Evolutionary conservation across 1,140 invertebrate species (phyloP).

Genomic region (Diorhabda carinulata): DNA sequence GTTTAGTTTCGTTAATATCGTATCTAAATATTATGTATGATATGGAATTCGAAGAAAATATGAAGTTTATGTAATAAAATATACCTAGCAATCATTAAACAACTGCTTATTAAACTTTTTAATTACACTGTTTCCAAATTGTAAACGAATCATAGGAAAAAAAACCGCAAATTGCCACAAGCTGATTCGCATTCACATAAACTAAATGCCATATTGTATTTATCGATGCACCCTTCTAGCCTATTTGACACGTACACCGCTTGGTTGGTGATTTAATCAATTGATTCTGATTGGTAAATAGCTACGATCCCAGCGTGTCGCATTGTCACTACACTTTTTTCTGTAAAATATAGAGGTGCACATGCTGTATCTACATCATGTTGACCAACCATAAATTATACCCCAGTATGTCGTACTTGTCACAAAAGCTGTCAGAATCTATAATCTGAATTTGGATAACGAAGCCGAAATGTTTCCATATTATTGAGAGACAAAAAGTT

Average conservation of each 20-base stretch:
- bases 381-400: slow-evolving; percentile 9
- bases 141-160: too few species aligned
- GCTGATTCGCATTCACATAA: neutral
- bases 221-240: too few species aligned
- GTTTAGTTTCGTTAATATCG: too few species aligned
- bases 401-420: neutral
- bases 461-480: too few species aligned
- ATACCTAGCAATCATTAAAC: too few species aligned
- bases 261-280: slow-evolving; percentile 11
- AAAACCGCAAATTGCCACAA: slow-evolving; percentile 1
- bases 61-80: too few species aligned
- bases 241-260: slow-evolving; percentile 12
- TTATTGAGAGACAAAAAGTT: too few species aligned
- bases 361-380: slow-evolving; percentile 17
- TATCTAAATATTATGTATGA: too few species aligned
- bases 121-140: too few species aligned
- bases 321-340: slow-evolving; percentile 7
- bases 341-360: slow-evolving; percentile 4
- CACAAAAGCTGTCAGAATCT: slow-evolving; percentile 1
- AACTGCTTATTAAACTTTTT: too few species aligned
- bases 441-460: neutral
- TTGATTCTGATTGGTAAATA: slow-evolving; percentile 15
- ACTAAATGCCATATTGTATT: too few species aligned
- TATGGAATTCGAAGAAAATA: too few species aligned
- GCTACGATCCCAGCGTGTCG: neutral